Percentiles rank a stretch among this genome's conserved stretches.
Conservation (phyloP, 1,140 invertebrate genomes). For the Dryas iulia region DNA sequence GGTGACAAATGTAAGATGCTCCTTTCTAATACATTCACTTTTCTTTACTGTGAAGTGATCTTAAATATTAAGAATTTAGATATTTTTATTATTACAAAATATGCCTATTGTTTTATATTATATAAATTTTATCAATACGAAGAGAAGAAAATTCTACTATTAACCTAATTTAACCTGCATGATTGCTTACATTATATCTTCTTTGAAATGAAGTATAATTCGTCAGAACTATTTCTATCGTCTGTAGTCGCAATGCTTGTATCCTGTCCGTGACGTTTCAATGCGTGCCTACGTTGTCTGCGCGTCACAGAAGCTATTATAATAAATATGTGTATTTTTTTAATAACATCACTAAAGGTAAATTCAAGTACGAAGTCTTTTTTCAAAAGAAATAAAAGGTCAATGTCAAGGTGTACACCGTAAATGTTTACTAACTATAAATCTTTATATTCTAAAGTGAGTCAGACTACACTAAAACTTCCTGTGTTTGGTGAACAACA, state of each 20-base stretch:
- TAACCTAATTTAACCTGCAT: conserved; percentile 34
- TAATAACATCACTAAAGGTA: too few relatives aligned
- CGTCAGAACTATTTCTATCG: conserved; percentile 55
- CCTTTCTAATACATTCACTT: too few relatives aligned
- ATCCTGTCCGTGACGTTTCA: conserved; percentile 40
- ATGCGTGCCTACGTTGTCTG: conserved; percentile 18
- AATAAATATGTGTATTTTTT: background rate
- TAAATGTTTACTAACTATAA: background rate
- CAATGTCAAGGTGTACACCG: background rate
- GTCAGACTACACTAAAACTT: background rate
- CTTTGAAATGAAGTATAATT: conserved; percentile 41
- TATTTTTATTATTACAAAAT: background rate
- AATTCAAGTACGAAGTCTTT: background rate
- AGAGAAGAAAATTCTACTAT: conserved; percentile 14
- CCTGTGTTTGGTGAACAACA: background rate
- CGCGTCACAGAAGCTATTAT: conserved; percentile 28
- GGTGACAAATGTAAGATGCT: too few relatives aligned
- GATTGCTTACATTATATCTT: conserved; percentile 37
- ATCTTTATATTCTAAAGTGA: background rate
- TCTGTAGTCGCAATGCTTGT: conserved; percentile 31
- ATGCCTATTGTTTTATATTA: too few relatives aligned
- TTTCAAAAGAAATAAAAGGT: background rate
- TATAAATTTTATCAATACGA: too few relatives aligned
- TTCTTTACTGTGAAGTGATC: background rate
- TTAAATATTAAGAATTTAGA: background rate